phyloP scores from a whole-genome alignment of 2,888 invertebrate genomes.

The Polyommatus iphigenia region DNA sequence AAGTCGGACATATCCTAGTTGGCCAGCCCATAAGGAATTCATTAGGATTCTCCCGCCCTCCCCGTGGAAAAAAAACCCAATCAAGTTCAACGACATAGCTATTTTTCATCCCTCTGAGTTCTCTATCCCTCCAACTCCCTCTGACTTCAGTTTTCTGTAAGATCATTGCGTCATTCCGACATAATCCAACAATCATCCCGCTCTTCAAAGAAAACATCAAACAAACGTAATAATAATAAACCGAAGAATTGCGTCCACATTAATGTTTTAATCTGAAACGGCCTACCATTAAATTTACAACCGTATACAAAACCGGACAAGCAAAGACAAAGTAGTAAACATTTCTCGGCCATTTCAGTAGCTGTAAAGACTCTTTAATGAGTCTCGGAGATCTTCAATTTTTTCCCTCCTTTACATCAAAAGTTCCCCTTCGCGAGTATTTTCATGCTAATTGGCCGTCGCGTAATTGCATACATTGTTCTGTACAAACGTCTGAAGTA shows the following conservation, averaged over 20 bases:
- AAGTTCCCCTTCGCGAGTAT: conserved; percentile 76
- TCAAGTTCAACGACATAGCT: no score
- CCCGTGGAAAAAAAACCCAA: no score
- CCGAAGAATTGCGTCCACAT: background rate
- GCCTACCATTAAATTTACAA: background rate
- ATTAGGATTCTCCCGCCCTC: no score
- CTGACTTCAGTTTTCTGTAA: no score
- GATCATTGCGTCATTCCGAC: no score
- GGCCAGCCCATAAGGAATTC: no score
- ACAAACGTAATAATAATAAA: conserved; percentile 3
- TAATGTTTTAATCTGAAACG: conserved; percentile 12
- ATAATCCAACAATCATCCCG: background rate
- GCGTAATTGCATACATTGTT: conserved; percentile 75
- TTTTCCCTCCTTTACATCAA: conserved; percentile 73
- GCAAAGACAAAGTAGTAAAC: conserved; percentile 53
- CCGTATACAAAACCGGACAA: conserved; percentile 34
- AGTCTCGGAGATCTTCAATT: conserved; percentile 65
- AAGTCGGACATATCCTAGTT: no score
- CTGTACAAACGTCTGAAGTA: conserved; percentile 54
- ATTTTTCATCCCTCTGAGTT: no score
- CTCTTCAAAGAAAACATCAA: background rate
- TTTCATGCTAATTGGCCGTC: conserved; percentile 72
- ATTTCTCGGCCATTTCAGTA: conserved; percentile 48
- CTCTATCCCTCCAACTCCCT: no score
- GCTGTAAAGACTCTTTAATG: conserved; percentile 72